Conservation (phyloP, 1,140 invertebrate species). For the Orchestia grillus region DNA sequence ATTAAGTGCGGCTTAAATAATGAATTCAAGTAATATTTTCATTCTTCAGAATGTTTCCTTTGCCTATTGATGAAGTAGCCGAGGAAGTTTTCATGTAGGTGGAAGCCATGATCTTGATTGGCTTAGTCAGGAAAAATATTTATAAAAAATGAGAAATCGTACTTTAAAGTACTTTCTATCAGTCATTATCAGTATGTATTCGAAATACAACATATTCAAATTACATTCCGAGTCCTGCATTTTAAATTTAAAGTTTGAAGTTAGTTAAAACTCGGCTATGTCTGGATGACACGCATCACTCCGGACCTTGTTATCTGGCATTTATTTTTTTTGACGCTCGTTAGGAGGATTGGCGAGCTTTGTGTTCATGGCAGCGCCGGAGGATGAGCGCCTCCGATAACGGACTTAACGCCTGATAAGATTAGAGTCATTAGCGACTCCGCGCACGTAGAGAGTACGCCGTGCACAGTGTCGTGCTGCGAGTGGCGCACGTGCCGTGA, state of each 20-base stretch:
- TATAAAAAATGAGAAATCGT: neutral
- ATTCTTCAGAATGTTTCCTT: too few relatives aligned
- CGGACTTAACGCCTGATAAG: slow-evolving; percentile 19
- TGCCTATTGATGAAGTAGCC: too few relatives aligned
- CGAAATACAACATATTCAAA: neutral
- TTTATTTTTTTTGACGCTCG: neutral
- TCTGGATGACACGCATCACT: neutral
- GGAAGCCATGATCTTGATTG: too few relatives aligned
- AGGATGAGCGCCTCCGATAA: slow-evolving; percentile 11
- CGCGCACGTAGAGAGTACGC: neutral
- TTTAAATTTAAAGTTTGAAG: neutral
- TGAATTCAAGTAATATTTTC: too few relatives aligned
- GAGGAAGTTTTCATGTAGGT: too few relatives aligned
- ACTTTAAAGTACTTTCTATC: neutral
- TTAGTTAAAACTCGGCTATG: neutral
- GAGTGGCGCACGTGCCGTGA: neutral
- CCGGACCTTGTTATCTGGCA: neutral
- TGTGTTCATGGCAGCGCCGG: neutral
- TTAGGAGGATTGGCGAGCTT: neutral
- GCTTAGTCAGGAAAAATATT: neutral
- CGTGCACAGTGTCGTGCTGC: neutral
- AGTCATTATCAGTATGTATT: neutral
- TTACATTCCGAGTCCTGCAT: neutral
- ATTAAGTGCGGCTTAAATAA: too few relatives aligned
- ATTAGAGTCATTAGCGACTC: slow-evolving; percentile 17